Evolutionary conservation across 2,888 invertebrate genomes (phyloP).

Genomic region (Endomychus coccineus): DNA sequence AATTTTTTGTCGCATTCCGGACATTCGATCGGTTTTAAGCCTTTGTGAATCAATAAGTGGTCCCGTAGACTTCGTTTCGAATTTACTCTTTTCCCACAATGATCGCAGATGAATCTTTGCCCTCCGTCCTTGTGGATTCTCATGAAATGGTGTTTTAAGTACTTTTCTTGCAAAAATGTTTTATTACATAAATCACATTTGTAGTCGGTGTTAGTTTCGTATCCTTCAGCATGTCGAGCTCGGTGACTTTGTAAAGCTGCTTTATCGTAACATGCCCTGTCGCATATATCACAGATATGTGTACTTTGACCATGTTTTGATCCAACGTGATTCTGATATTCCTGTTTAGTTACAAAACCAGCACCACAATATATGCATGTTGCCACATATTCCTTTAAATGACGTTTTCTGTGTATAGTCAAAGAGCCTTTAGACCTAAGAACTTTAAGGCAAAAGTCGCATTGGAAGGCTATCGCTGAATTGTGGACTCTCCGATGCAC

Average conservation of each 20-base stretch:
- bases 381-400: constrained; percentile 15
- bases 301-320: constrained; percentile 16
- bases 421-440: constrained; percentile 14
- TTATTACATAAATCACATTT: constrained; percentile 34
- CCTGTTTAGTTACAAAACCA: constrained; percentile 17
- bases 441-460: constrained; percentile 15
- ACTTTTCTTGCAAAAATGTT: constrained; percentile 29
- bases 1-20: constrained; percentile 40
- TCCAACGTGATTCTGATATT: constrained; percentile 18
- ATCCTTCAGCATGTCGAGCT: constrained; percentile 31
- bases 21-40: constrained; percentile 34
- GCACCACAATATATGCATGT: constrained; percentile 17
- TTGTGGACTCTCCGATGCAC: constrained; percentile 11
- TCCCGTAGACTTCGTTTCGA: constrained; percentile 30
- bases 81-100: constrained; percentile 34
- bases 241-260: constrained; percentile 21
- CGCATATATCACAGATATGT: constrained; percentile 23
- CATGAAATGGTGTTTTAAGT: constrained; percentile 28
- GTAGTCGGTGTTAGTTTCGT: constrained; percentile 37
- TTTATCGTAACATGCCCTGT: constrained; percentile 25
- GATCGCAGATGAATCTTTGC: constrained; percentile 30
- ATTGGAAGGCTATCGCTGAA: constrained; percentile 8
- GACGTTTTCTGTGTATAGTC: constrained; percentile 16
- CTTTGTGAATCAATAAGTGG: constrained; percentile 42
- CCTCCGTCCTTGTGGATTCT: constrained; percentile 31